A percentile compares a stretch with the other conserved stretches of the same genome.
These are phyloP conservation scores for Empis livida DNA, from an alignment of 2,888 invertebrate species.

Conservation along the genomic window DNA sequence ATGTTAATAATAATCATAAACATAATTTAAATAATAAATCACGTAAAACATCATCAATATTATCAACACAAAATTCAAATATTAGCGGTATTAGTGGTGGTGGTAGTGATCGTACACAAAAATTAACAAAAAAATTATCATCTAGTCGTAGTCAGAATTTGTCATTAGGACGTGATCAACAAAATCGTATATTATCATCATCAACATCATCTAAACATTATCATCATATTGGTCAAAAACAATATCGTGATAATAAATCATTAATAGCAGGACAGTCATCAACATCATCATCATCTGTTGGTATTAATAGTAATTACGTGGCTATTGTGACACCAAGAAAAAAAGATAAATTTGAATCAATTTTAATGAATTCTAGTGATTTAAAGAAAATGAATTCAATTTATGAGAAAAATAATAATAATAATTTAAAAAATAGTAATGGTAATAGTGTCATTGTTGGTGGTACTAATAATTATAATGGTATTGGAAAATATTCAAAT, in stretches of 20 bases:
- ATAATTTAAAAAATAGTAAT: background rate
- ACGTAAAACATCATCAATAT: no score
- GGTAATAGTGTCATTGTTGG: background rate
- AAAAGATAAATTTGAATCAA: constrained; percentile 13
- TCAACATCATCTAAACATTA: background rate
- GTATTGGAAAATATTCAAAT: background rate
- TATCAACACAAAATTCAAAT: no score
- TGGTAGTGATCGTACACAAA: no score
- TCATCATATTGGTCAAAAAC: background rate
- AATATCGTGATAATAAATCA: background rate
- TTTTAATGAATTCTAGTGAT: background rate
- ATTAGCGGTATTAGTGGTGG: no score
- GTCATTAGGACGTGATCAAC: background rate
- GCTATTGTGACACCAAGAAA: constrained; percentile 16
- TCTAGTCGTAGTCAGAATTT: no score
- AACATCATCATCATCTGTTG: background rate
- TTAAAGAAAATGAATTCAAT: background rate
- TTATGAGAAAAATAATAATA: background rate
- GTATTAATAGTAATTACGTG: constrained; percentile 1
- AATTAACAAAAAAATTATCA: no score
- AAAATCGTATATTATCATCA: no score
- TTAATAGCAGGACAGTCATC: background rate
- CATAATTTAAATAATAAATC: no score
- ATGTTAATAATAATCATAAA: no score
- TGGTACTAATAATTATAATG: background rate